Evolutionary conservation across 2,888 invertebrate species (phyloP).

Genomic region (Leptodirus hochenwartii): DNA sequence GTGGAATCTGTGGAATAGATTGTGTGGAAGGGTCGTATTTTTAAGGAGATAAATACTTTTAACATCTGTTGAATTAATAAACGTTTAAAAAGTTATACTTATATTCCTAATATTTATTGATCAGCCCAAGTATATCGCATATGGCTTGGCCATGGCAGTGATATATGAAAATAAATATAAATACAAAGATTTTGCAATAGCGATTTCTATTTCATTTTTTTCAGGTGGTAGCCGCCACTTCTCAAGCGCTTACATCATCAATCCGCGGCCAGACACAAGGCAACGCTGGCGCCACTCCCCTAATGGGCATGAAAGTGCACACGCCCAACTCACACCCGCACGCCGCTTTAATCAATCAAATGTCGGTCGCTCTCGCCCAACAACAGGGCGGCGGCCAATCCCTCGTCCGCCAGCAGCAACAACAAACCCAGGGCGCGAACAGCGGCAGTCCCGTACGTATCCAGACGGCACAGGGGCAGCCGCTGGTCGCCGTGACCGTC

Average conservation of each 20-base stretch:
- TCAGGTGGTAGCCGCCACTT: constrained; percentile 39
- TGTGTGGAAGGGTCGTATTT: too few relatives aligned
- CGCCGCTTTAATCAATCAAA: constrained; percentile 27
- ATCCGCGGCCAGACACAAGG: constrained; percentile 29
- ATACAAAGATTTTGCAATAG: too few relatives aligned
- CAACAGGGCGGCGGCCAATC: too few relatives aligned
- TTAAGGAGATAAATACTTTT: too few relatives aligned
- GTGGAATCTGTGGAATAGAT: too few relatives aligned
- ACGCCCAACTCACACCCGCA: too few relatives aligned
- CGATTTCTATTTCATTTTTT: constrained; percentile 8
- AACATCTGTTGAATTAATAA: too few relatives aligned
- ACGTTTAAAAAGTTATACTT: too few relatives aligned
- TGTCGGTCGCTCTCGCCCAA: constrained; percentile 21
- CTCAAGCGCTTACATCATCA: constrained; percentile 30
- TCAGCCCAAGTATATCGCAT: too few relatives aligned
- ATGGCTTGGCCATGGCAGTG: too few relatives aligned
- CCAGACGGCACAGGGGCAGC: constrained; percentile 32
- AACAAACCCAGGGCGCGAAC: constrained; percentile 27
- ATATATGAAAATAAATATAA: background rate
- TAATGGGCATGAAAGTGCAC: constrained; percentile 20
- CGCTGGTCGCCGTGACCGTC: constrained; percentile 38
- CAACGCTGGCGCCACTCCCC: constrained; percentile 21
- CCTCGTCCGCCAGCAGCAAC: constrained; percentile 24
- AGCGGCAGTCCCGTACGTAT: constrained; percentile 41
- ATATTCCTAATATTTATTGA: too few relatives aligned